These are phyloP conservation scores for Burhinus oedicnemus DNA, from an alignment of 2,113 vertebrate genomes.

Conservation along the genomic window DNA sequence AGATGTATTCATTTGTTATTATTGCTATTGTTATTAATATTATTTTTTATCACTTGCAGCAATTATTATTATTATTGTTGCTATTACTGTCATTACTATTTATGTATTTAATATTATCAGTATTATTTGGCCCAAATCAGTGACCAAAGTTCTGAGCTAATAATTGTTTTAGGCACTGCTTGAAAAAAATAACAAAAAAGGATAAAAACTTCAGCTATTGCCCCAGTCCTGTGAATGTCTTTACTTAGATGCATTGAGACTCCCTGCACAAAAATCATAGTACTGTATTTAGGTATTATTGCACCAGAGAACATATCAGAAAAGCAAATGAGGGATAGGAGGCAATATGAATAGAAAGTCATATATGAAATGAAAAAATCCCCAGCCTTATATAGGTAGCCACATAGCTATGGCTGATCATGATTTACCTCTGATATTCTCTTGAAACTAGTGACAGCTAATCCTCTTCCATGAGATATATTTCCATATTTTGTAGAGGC, in stretches of 20 bases:
- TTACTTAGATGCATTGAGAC: background rate
- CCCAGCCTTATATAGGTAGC: background rate
- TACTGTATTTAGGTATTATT: background rate
- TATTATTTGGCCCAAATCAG: background rate
- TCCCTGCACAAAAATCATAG: background rate
- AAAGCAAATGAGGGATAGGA: background rate
- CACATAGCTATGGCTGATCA: background rate
- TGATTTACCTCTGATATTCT: background rate
- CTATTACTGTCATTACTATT: background rate
- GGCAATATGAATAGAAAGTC: background rate
- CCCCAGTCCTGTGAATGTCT: background rate
- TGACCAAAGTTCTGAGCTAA: background rate
- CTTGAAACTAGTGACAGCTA: background rate
- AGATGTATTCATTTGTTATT: background rate
- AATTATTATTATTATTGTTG: background rate
- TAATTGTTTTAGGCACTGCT: background rate
- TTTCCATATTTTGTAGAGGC: background rate
- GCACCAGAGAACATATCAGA: background rate
- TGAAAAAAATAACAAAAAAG: background rate
- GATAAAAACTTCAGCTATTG: background rate
- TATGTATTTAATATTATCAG: background rate
- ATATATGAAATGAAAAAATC: background rate
- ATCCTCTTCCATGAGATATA: background rate
- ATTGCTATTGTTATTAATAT: background rate
- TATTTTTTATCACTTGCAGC: background rate